Evolutionary conservation across 2,888 invertebrate genomes (phyloP).

Genomic region (Xestia rhomboidea): DNA sequence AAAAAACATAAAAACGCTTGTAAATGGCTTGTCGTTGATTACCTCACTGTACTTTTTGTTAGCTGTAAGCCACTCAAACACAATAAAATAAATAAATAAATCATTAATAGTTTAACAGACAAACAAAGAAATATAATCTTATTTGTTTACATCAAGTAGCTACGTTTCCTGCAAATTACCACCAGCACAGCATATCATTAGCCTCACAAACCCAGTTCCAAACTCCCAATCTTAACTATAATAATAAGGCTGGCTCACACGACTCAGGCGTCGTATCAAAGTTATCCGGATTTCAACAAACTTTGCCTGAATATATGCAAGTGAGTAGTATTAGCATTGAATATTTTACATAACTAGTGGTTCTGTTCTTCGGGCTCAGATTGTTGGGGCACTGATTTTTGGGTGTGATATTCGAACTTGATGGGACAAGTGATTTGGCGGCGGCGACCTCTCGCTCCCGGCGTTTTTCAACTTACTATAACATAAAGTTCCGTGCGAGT

Average conservation of each 20-base stretch:
- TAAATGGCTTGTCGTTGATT: too few relatives aligned
- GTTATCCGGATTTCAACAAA: conserved; percentile 38
- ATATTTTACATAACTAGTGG: conserved; percentile 7
- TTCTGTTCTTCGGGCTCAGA: background rate
- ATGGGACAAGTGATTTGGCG: background rate
- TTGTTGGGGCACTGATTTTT: conserved; percentile 11
- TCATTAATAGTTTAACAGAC: too few relatives aligned
- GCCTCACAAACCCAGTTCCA: background rate
- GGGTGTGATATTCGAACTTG: background rate
- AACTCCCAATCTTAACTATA: background rate
- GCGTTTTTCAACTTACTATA: too few relatives aligned
- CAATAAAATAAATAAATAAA: too few relatives aligned
- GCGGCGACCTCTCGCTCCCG: too few relatives aligned
- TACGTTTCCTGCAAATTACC: background rate
- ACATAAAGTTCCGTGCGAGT: too few relatives aligned
- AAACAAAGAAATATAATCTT: too few relatives aligned
- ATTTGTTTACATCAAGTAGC: background rate
- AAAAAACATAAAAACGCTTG: too few relatives aligned
- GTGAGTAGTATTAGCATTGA: conserved; percentile 26
- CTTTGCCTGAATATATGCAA: conserved; percentile 45
- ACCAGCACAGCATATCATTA: conserved; percentile 5
- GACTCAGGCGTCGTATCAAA: conserved; percentile 29
- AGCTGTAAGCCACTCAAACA: too few relatives aligned
- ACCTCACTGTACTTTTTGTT: too few relatives aligned
- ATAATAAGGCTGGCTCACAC: conserved; percentile 13